Evolutionary conservation across 2,888 invertebrate species (phyloP).

Genomic region (Meteorus colon): DNA sequence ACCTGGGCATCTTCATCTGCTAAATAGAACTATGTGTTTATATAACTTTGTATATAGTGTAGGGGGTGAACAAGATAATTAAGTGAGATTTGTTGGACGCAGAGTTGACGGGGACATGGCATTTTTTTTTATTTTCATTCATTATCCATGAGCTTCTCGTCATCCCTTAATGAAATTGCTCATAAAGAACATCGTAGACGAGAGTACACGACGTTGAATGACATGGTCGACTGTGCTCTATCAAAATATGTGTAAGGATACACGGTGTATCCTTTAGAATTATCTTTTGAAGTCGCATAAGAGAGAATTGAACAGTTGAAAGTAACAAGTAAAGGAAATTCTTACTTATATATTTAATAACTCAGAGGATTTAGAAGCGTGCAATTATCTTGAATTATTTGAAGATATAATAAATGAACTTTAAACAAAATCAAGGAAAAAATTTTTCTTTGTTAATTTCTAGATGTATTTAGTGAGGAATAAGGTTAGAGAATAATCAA

Average conservation of each 20-base stretch:
- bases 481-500: too few relatives aligned
- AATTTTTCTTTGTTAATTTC: too few relatives aligned
- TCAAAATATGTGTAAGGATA: background rate
- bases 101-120: conserved; percentile 40
- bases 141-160: conserved; percentile 7
- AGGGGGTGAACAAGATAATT: conserved; percentile 47
- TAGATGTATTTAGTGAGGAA: too few relatives aligned
- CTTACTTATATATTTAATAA: background rate
- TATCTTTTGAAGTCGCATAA: background rate
- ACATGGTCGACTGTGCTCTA: background rate
- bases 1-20: background rate
- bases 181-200: conserved; percentile 34
- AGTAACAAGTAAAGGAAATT: background rate
- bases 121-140: conserved; percentile 18
- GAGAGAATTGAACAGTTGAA: background rate
- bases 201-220: background rate
- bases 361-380: too few relatives aligned
- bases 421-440: too few relatives aligned
- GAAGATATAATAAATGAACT: too few relatives aligned
- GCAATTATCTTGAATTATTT: too few relatives aligned
- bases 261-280: background rate
- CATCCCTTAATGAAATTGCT: conserved; percentile 50
- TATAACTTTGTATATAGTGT: background rate
- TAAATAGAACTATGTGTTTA: background rate
- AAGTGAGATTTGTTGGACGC: conserved; percentile 49